Base-by-base conservation (phyloP, 2,888 invertebrate species). In the Agelastica alni region DNA sequence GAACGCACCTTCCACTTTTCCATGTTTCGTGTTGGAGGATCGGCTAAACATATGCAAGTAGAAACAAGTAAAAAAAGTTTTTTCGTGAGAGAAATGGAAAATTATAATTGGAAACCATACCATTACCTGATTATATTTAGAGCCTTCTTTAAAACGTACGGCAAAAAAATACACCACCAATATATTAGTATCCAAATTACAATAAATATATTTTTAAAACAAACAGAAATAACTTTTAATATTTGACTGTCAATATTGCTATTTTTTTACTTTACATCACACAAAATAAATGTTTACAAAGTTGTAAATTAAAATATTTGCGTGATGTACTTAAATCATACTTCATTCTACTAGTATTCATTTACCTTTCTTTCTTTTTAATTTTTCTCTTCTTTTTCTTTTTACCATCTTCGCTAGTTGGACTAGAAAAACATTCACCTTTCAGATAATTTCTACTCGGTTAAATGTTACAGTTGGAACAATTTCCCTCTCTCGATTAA, bases 331-430 rank as follows among this genome's bases (percentile, higher is more conserved):
- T 18, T 49, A 48, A 57, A 31, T 34, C 39, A 56, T 13, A 51
- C 22, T 44, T 42, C 53, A 10, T 44, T 46, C 39, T 18, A 45
- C 10, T 42, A 43, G n/a, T n/a, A 37, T 46, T 41, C 52, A 82
- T 83, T 80, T 79, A 87, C 88, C 85, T 87, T 65, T 87, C 86
- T 76, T 85, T 87, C 75, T 87, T 87, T 71, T 84, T 84, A 77
- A 85, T 87, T 76, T 89, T 89, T 74, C 88, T 89, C 79, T 88
- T 89, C 79, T 89, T 90, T 82, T 88, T 89, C 79, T 89, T 89
- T 76, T 86, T 89, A 17, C 83, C 81, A 70, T 89, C 89, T 63
- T 87, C 87, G 69, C 83, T 83, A 45, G 88, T 86, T 36, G 85
- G 82, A 70, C 90, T 90, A 55, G 9, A 55, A 55, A 41, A 55